phyloP scores from a whole-genome alignment of 1,140 invertebrate genomes.

The Theocolax elegans region DNA sequence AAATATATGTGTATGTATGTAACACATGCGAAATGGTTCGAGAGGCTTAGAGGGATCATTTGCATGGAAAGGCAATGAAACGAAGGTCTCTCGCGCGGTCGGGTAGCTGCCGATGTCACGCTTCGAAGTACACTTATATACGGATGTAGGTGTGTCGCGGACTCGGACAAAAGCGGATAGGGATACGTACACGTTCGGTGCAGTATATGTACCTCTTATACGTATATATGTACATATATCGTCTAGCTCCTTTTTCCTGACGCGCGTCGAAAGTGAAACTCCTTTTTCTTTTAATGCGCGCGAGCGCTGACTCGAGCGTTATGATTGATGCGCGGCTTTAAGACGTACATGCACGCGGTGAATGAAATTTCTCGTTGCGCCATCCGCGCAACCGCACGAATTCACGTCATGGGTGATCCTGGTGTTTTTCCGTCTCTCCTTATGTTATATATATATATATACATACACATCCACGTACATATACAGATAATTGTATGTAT shows the following conservation, averaged over 20 bases:
- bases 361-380: not conserved
- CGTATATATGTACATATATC: too few species aligned
- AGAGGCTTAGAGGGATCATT: conserved; percentile 7
- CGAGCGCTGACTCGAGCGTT: not conserved
- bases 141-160: conserved; percentile 23
- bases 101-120: not conserved
- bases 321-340: too few species aligned
- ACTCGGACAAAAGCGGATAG: conserved; percentile 15
- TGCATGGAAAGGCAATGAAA: conserved; percentile 23
- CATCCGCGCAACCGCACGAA: not conserved
- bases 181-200: not conserved
- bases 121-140: not conserved
- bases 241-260: too few species aligned
- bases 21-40: not conserved
- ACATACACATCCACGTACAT: too few species aligned
- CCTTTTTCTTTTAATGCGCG: not conserved
- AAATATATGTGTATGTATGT: too few species aligned
- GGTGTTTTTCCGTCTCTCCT: too few species aligned
- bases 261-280: conserved; percentile 18
- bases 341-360: not conserved
- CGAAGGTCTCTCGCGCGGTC: conserved; percentile 2
- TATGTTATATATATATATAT: too few species aligned
- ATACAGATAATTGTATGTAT: too few species aligned
- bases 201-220: too few species aligned
- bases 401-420: not conserved